Evolutionary conservation across 1,140 invertebrate genomes (phyloP), one percentile per base, ranked within the genome.

Genomic region (Leptoteleia sp.): DNA sequence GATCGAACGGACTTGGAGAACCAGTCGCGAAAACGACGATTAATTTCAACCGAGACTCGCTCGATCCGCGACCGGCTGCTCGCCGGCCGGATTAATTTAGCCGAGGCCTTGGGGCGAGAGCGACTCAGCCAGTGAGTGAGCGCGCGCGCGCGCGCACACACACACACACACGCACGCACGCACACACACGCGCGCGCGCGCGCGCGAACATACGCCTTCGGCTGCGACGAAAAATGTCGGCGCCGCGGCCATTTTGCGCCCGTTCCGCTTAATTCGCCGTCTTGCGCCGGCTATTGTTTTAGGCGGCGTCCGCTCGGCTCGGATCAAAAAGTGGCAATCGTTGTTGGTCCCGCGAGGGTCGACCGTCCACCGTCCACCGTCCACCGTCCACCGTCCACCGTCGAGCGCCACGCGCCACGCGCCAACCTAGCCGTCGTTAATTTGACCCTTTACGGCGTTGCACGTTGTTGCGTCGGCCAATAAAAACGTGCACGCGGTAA

Each of bases 21-120:
- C 76, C 70, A 79, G 76, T 79, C 76, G 76, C 64, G 64, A 65
- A 79, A 79, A 73, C 76, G 68, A 79, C 76, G 64, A 79, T 73
- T 73, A 79, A 79, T 73, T 73, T 65, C 64, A 75, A 68, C n/a
- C 76, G 67, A 79, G 75, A 29, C 70, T 65, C 45, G 54, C 33
- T 57, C 57, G 52, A 77, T 70, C 7, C 65, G 45, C 61, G 52
- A 67, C n/a, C n/a, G 40, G 67, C 38, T 38, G 52, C 43, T 59
- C 59, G 75, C 59, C 38, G 42, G 59, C 61, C 55, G 62, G 67
- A 77, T 78, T 78, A 73, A 79, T 73, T 79, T 68, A 70, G 54
- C 35, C 64, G 57, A 68, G 64, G 73, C 40, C 57, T 70, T 47
- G n/a, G n/a, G n/a, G n/a, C n/a, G n/a, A n/a, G n/a, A n/a, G n/a